These are phyloP conservation scores for Ornithoptera priamus DNA, from an alignment of 2,888 invertebrate genomes.

Conservation along the genomic window DNA sequence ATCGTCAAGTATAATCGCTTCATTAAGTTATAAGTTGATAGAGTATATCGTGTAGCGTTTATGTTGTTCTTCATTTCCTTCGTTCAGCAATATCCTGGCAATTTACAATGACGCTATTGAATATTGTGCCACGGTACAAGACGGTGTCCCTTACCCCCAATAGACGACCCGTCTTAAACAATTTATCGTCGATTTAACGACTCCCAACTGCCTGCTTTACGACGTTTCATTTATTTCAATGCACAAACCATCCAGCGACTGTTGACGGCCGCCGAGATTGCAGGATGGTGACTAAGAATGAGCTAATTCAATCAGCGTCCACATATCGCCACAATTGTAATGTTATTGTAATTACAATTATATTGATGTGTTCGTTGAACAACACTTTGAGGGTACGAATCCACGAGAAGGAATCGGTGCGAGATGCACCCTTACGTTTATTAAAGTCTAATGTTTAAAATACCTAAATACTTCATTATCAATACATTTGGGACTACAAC, in stretches of 20 bases:
- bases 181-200: slow-evolving; percentile 64
- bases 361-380: slow-evolving; percentile 37
- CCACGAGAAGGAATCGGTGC: background rate
- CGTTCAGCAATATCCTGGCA: background rate
- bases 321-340: slow-evolving; percentile 40
- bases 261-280: slow-evolving; percentile 42
- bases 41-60: background rate
- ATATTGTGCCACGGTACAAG: slow-evolving; percentile 2
- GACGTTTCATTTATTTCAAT: slow-evolving; percentile 77
- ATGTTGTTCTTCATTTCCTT: background rate
- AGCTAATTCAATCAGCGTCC: slow-evolving; percentile 34
- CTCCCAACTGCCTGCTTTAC: slow-evolving; percentile 65
- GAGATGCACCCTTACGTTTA: background rate
- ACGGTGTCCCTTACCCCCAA: slow-evolving; percentile 20
- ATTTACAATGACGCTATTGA: background rate
- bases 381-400: background rate
- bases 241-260: slow-evolving; percentile 48
- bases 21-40: background rate
- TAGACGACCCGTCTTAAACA: slow-evolving; percentile 29
- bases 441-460: background rate
- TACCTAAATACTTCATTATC: too few relatives aligned
- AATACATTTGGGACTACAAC: too few relatives aligned
- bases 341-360: slow-evolving; percentile 50
- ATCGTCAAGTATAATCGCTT: too few relatives aligned
- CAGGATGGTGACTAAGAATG: slow-evolving; percentile 40